phyloP scores from a whole-genome alignment of 2,113 vertebrate genomes.

The Xyrauchen texanus region DNA sequence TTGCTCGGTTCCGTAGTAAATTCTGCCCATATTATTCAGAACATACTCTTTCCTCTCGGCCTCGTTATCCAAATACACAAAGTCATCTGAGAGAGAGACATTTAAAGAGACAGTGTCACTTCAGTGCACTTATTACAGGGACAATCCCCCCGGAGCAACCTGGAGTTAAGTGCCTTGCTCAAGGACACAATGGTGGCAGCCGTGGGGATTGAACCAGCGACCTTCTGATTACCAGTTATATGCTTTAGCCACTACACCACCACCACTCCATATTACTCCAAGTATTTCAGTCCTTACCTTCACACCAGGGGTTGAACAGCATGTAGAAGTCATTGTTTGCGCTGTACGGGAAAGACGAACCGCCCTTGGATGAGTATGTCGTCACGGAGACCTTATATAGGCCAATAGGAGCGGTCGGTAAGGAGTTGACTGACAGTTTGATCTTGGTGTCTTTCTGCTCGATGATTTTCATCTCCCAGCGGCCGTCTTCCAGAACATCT shows the following conservation, averaged over 20 bases:
- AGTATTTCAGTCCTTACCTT: background rate
- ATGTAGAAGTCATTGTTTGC: constrained; percentile 75
- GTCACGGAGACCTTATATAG: constrained; percentile 78
- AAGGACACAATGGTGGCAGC: too few relatives aligned
- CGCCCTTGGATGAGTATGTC: constrained; percentile 62
- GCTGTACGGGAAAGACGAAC: constrained; percentile 61
- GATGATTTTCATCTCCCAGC: constrained; percentile 81
- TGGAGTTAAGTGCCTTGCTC: too few relatives aligned
- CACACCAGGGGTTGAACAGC: constrained; percentile 87
- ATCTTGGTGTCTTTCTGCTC: constrained; percentile 68
- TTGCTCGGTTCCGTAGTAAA: constrained; percentile 89
- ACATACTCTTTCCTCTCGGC: constrained; percentile 84
- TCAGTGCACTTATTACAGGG: too few relatives aligned
- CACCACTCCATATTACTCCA: too few relatives aligned
- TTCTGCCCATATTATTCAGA: constrained; percentile 83
- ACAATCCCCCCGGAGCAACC: too few relatives aligned
- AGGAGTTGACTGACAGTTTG: constrained; percentile 72
- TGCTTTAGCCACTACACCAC: too few relatives aligned
- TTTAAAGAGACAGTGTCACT: background rate
- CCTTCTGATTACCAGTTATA: too few relatives aligned
- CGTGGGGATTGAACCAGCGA: too few relatives aligned
- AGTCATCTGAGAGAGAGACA: constrained; percentile 70
- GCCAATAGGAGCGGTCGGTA: constrained; percentile 77
- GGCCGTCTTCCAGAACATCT: constrained; percentile 67
- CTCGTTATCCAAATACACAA: constrained; percentile 79